phyloP scores from a whole-genome alignment of 2,113 vertebrate genomes.

The Sclerurus mexicanus region DNA sequence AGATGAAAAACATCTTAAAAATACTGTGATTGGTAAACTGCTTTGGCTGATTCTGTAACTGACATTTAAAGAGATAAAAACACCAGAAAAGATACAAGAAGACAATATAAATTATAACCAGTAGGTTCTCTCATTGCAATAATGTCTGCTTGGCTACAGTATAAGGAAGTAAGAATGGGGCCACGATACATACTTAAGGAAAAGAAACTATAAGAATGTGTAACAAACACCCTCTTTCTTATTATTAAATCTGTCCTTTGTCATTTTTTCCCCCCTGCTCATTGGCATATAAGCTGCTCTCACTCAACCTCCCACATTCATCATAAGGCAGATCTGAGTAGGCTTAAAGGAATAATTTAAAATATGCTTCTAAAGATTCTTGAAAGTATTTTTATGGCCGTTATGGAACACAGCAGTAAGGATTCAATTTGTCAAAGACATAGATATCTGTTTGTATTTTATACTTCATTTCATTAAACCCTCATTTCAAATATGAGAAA shows the following conservation, averaged over 20 bases:
- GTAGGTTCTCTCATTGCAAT: background rate
- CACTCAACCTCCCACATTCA: slow-evolving; percentile 45
- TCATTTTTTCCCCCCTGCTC: background rate
- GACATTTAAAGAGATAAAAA: background rate
- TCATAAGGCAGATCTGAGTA: slow-evolving; percentile 18
- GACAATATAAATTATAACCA: background rate
- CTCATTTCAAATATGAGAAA: background rate
- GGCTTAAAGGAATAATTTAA: slow-evolving; percentile 28
- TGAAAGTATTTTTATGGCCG: background rate
- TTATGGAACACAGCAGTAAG: background rate
- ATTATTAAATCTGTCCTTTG: slow-evolving; percentile 23
- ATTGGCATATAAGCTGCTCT: slow-evolving; percentile 16
- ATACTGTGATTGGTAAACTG: background rate
- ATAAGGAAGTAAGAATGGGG: background rate
- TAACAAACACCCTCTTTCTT: background rate
- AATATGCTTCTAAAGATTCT: slow-evolving; percentile 8
- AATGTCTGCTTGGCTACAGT: background rate
- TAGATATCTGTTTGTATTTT: background rate
- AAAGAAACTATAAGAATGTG: background rate
- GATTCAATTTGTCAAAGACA: background rate
- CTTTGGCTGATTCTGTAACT: background rate
- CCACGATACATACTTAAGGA: background rate
- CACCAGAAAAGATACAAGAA: background rate
- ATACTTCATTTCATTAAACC: background rate
- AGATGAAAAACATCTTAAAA: background rate